These are phyloP conservation scores for Morpho deidamia DNA, from an alignment of 2,888 invertebrate genomes.

Conservation along the genomic window DNA sequence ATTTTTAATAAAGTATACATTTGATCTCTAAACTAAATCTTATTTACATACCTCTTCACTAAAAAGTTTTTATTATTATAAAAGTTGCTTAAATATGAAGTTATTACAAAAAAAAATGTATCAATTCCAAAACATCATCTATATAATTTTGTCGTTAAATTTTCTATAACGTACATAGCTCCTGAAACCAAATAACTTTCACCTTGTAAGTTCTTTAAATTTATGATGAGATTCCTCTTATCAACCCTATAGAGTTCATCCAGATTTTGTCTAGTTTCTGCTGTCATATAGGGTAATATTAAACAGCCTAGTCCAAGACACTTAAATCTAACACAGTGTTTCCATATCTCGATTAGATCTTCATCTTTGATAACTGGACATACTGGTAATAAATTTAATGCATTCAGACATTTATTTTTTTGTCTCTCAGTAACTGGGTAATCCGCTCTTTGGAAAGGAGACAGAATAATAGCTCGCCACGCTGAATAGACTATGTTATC, in stretches of 20 bases:
- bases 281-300: conserved; percentile 65
- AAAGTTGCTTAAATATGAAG: too few species aligned
- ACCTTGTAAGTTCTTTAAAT: conserved; percentile 64
- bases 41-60: too few species aligned
- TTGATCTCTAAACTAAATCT: too few species aligned
- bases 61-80: too few species aligned
- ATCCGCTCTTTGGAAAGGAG: conserved; percentile 68
- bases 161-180: conserved; percentile 67
- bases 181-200: conserved; percentile 67
- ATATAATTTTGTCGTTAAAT: conserved; percentile 47
- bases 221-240: conserved; percentile 61
- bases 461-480: conserved; percentile 63
- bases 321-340: conserved; percentile 65
- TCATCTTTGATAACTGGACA: conserved; percentile 67
- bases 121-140: conserved; percentile 29
- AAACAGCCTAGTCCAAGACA: conserved; percentile 64
- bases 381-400: conserved; percentile 62
- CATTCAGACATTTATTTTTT: conserved; percentile 58
- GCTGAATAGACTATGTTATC: conserved; percentile 54
- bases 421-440: conserved; percentile 70
- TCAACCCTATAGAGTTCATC: conserved; percentile 63
- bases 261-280: conserved; percentile 51
- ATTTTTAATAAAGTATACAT: too few species aligned
- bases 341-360: conserved; percentile 68
- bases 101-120: neutral